Base-by-base conservation (phyloP, 1,140 invertebrate species). In the Drosophila subpulchrella region DNA sequence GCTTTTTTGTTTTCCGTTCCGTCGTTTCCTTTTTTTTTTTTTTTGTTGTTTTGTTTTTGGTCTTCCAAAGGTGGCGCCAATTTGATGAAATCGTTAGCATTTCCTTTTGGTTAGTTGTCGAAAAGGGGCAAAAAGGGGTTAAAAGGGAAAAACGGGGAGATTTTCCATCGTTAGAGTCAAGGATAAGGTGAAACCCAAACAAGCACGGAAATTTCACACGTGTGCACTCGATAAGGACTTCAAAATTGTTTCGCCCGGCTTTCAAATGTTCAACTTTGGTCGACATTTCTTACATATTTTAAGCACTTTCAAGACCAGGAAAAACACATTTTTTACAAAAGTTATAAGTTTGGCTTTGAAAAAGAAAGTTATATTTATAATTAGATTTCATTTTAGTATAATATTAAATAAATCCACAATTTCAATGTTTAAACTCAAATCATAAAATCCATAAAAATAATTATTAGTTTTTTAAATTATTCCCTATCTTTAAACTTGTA, bases 41-140 rank as follows among this genome's bases (percentile, higher is more conserved):
- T 15, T 38, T 39, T 24, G 15, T 15, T 36, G 41, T 12, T n/a
- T 30, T 44, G 17, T 11, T 38, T 47, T 58, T n/a, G 4, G 42
- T 44, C 11, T 10, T 20, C 5, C 41, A 44, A 66, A 66, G 51
- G n/a, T 56, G 76, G 61, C 67, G 73, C 41, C 53, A 80, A 85
- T 61, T 76, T 72, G 59, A 85, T 84, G 72, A 73, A 77, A 68
- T 84, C 66, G 81, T 84, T 83, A 68, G 72, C 81, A 61, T 79
- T 83, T 79, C 80, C 70, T 54, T 73, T 75, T 34, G 46, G 20
- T 8, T 46, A 17, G 55, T 17, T 42, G 55, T 12, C 10, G 41
- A 44, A 50, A 27, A 5, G 11, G 32, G 8, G 50, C 12, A 15
- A 10, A 32, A 3, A 2, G 3, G 8, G 8, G 8, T 6, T 32